Percentiles rank a stretch among this genome's conserved stretches.
Conservation (phyloP, 2,113 vertebrate species). For the Phrynosoma platyrhinos region DNA sequence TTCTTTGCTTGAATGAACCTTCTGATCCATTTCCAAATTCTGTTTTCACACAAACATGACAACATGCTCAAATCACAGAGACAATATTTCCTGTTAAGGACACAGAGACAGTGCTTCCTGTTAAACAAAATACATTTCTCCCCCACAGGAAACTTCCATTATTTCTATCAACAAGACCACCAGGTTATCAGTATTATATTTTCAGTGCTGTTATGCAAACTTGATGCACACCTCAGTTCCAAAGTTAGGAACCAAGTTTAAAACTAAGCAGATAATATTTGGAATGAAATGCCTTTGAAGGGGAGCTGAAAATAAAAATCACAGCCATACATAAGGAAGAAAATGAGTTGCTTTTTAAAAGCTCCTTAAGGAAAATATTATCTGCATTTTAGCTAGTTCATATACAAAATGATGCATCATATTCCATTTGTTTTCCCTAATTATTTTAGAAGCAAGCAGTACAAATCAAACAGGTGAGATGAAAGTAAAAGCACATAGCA, state of each 20-base stretch:
- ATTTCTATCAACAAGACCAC: neutral
- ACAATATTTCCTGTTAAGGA: neutral
- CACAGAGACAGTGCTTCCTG: neutral
- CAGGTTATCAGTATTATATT: slow-evolving; percentile 14
- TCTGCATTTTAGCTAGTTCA: neutral
- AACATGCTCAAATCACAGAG: neutral
- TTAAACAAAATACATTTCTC: neutral
- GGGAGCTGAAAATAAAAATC: fast-evolving
- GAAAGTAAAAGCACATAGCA: neutral
- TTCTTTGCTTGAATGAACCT: neutral
- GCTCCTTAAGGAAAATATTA: neutral
- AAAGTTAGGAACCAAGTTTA: neutral
- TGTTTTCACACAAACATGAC: neutral
- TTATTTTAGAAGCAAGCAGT: slow-evolving; percentile 13
- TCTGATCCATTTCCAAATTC: neutral
- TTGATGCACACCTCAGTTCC: neutral
- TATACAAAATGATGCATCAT: neutral
- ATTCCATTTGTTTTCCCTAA: neutral
- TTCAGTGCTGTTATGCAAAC: neutral
- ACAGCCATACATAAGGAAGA: fast-evolving
- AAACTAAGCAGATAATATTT: slow-evolving; percentile 4
- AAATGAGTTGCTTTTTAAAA: neutral
- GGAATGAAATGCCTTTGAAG: neutral
- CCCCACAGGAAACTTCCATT: neutral
- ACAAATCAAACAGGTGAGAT: neutral